phyloP scores from a whole-genome alignment of 2,797 vertebrate species.

The Crocidura indochinensis region DNA sequence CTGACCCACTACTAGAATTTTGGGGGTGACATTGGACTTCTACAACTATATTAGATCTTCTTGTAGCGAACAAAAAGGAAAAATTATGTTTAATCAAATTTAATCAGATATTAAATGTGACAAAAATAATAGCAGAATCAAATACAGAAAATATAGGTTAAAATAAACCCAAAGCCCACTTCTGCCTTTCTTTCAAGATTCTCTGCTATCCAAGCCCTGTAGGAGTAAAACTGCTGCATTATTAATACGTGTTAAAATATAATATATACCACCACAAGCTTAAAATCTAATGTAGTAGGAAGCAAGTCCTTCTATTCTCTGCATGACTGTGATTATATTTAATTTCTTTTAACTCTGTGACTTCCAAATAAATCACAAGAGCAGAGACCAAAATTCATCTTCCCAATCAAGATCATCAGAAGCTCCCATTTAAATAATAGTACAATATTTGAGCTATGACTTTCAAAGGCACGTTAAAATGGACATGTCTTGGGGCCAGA shows the following conservation, averaged over 20 bases:
- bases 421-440: background rate
- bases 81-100: conserved; percentile 31
- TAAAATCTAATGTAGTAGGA: conserved; percentile 19
- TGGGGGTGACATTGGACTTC: background rate
- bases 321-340: conserved; percentile 31
- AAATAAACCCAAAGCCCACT: conserved; percentile 55
- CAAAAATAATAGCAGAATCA: conserved; percentile 47
- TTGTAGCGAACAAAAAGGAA: conserved; percentile 33
- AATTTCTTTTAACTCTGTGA: conserved; percentile 66
- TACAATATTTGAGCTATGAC: background rate
- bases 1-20: background rate
- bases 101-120: conserved; percentile 50
- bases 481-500: conserved; percentile 8
- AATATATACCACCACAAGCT: conserved; percentile 44
- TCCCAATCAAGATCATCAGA: conserved; percentile 8
- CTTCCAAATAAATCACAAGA: conserved; percentile 55
- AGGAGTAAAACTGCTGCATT: background rate
- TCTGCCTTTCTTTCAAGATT: conserved; percentile 45
- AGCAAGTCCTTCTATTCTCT: conserved; percentile 15
- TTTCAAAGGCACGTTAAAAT: background rate
- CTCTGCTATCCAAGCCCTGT: conserved; percentile 34
- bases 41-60: conserved; percentile 6
- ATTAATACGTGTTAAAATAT: conserved; percentile 8
- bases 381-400: conserved; percentile 33
- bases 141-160: conserved; percentile 41